Conservation (phyloP, 53 echinoderm and acorn worm genomes). For the Glandiceps talaboti region DNA sequence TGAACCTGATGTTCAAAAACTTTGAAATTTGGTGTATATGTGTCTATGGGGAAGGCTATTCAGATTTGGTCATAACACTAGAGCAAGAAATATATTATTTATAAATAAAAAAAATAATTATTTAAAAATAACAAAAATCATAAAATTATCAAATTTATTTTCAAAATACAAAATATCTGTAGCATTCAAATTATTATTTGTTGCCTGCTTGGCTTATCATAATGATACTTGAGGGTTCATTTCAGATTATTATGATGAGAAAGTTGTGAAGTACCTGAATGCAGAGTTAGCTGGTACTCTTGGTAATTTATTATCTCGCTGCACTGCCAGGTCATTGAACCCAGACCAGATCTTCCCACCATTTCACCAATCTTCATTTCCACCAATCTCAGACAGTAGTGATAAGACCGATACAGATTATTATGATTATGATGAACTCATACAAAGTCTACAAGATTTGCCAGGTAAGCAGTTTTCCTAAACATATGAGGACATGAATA, state of each 20-base stretch:
- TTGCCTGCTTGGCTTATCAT: too few relatives aligned
- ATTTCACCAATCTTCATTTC: slow-evolving; percentile 56
- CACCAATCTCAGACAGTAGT: slow-evolving; percentile 8
- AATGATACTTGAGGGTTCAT: too few relatives aligned
- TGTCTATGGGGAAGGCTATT: too few relatives aligned
- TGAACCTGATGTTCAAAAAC: too few relatives aligned
- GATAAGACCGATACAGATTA: slow-evolving; percentile 26
- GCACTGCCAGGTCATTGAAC: slow-evolving; percentile 55
- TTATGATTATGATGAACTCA: slow-evolving; percentile 24
- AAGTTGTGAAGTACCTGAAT: slow-evolving; percentile 50
- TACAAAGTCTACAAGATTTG: slow-evolving; percentile 13
- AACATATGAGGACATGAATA: neutral
- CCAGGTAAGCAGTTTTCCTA: slow-evolving; percentile 27
- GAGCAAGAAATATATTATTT: too few relatives aligned
- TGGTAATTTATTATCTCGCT: slow-evolving; percentile 78
- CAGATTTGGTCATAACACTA: too few relatives aligned
- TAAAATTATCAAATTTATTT: too few relatives aligned
- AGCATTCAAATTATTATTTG: too few relatives aligned
- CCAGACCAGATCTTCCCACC: slow-evolving; percentile 71
- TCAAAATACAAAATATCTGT: too few relatives aligned
- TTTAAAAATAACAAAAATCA: too few relatives aligned
- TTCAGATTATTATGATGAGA: slow-evolving; percentile 63
- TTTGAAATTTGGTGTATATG: too few relatives aligned
- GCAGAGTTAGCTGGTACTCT: slow-evolving; percentile 76
- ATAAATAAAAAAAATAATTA: too few relatives aligned